phyloP scores from a whole-genome alignment of 2,888 invertebrate species.

The Operophtera brumata region DNA sequence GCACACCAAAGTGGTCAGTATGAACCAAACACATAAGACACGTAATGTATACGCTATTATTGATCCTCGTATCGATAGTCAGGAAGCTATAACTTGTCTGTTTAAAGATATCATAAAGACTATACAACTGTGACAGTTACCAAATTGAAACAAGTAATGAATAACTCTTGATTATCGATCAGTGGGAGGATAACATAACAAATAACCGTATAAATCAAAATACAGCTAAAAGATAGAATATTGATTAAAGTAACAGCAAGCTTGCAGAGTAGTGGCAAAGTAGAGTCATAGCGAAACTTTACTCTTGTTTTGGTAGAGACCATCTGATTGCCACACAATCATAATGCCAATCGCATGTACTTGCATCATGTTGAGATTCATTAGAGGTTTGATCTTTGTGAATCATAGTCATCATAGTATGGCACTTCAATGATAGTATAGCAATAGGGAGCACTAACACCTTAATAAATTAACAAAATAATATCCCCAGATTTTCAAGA shows the following conservation, averaged over 20 bases:
- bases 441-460: slow-evolving; percentile 13
- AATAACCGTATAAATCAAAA: slow-evolving; percentile 14
- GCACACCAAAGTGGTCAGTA: slow-evolving; percentile 78
- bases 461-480: neutral
- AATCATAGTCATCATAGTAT: slow-evolving; percentile 1
- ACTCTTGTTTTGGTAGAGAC: slow-evolving; percentile 66
- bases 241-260: slow-evolving; percentile 49
- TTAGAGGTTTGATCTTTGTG: slow-evolving; percentile 5
- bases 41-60: neutral
- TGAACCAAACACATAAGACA: slow-evolving; percentile 15
- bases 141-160: neutral
- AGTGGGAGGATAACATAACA: neutral
- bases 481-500: slow-evolving; percentile 5
- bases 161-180: neutral
- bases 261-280: slow-evolving; percentile 77
- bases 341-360: slow-evolving; percentile 66
- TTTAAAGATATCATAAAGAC: neutral
- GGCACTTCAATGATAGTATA: slow-evolving; percentile 10
- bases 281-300: slow-evolving; percentile 80
- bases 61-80: slow-evolving; percentile 1
- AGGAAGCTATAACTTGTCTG: neutral
- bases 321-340: slow-evolving; percentile 75
- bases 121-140: neutral
- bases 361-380: slow-evolving; percentile 40
- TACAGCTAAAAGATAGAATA: slow-evolving; percentile 26